Evolutionary conservation across 2,797 vertebrate species (phyloP).

Genomic region (Lagocephalus sceleratus): DNA sequence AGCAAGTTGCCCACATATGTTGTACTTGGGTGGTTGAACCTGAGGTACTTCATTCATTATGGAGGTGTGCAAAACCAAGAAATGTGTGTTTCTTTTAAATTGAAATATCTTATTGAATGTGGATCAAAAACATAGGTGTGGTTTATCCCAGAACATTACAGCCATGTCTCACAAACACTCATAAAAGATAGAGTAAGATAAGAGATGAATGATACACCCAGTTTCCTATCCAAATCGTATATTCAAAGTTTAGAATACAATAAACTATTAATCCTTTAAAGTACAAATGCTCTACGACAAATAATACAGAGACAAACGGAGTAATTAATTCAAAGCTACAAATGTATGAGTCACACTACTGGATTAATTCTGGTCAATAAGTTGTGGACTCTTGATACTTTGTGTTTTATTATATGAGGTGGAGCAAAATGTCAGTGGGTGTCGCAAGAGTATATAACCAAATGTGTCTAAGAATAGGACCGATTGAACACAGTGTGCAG

Average conservation of each 20-base stretch:
- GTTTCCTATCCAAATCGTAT: neutral
- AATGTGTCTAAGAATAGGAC: slow-evolving; percentile 68
- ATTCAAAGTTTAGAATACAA: neutral
- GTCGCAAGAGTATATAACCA: slow-evolving; percentile 64
- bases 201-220: neutral
- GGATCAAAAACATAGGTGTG: neutral
- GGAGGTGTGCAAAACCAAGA: too few relatives aligned
- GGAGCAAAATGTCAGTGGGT: slow-evolving; percentile 43
- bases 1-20: too few relatives aligned
- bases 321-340: neutral
- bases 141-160: neutral
- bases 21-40: too few relatives aligned
- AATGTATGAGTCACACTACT: neutral
- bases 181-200: neutral
- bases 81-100: too few relatives aligned
- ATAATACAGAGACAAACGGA: neutral
- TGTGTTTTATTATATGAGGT: slow-evolving; percentile 34
- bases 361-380: too few relatives aligned
- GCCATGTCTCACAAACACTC: neutral
- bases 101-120: neutral
- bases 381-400: slow-evolving; percentile 55
- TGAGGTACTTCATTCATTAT: too few relatives aligned
- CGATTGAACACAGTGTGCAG: slow-evolving; percentile 13
- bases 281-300: neutral
- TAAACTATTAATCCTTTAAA: neutral